Base-by-base conservation (phyloP, 2,113 vertebrate genomes). In the Centrocercus urophasianus region DNA sequence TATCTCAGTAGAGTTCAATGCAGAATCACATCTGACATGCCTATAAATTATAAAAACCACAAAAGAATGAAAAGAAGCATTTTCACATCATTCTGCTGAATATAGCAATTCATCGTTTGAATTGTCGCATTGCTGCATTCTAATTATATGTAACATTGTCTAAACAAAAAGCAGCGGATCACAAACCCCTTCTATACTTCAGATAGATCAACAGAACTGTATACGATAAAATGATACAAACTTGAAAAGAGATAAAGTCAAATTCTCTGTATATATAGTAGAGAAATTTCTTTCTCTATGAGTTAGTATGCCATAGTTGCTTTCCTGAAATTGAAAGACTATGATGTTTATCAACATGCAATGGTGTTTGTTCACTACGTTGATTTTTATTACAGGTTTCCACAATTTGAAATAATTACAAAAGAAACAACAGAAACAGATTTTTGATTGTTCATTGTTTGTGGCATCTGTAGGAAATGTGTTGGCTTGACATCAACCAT, bases 381-480 rank as follows among this genome's bases (percentile, higher is more conserved):
- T 97, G 96, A 97, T 97, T 97, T 98, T 98, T 97, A 96, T 97
- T 97, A 98, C 43, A 72, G 96, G 93, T 97, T 97, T 87, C 79
- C 94, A 97, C 93, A 97, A 97, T 98, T 98, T 97, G 86, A 93
- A 97, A 96, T 96, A 97, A 97, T 97, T 96, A 96, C 10, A 18
- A 96, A 93, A 89, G 81, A 97, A 97, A 93, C 86, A 97, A 95
- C 92, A 89, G 96, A 95, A 98, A 95, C 90, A 90, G 88, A 92
- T 97, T 97, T 97, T 96, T 97, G 96, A 98, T 98, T 98, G 96
- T 98, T 98, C 96, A 96, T 97, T 98, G 96, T 98, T 97, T 92
- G 88, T 81, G 80, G 95, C 96, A 98, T 98, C 97, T 97, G 97
- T 96, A 97, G 95, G 94, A 98, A 98, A 97, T 96, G 94, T 89